Conservation (phyloP, 2,113 vertebrate species). For the Platichthys stellatus region DNA sequence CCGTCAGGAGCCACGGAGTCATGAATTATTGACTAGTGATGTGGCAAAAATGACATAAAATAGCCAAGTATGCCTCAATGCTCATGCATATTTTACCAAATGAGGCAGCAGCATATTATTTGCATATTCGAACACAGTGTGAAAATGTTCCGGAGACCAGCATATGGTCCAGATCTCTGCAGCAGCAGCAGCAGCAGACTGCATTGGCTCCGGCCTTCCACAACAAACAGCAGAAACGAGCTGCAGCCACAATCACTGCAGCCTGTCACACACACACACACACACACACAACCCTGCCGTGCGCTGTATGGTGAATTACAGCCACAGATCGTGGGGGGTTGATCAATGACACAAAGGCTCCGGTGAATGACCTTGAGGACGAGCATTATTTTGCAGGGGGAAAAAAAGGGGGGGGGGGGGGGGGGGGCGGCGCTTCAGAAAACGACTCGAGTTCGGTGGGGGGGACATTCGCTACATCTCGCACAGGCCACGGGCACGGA, state of each 20-base stretch:
- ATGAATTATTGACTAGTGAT: conserved; percentile 62
- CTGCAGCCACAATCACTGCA: conserved; percentile 33
- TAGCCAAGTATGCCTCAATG: conserved; percentile 46
- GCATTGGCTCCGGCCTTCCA: conserved; percentile 69
- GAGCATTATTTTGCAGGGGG: conserved; percentile 52
- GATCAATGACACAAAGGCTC: not conserved
- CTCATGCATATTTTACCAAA: conserved; percentile 43
- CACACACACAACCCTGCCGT: not conserved
- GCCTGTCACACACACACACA: not conserved
- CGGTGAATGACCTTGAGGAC: conserved; percentile 84
- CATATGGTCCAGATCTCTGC: conserved; percentile 62
- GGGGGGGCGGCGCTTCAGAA: conserved; percentile 18
- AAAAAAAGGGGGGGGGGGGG: conserved; percentile 22
- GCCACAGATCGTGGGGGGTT: not conserved
- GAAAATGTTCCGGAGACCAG: conserved; percentile 27
- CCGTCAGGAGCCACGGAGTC: conserved; percentile 19
- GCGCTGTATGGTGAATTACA: conserved; percentile 20
- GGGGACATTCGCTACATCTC: conserved; percentile 3
- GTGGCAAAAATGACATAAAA: conserved; percentile 41
- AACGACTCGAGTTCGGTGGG: conserved; percentile 3
- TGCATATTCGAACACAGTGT: conserved; percentile 1
- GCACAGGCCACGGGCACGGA: conserved; percentile 32
- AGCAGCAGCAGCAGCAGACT: conserved; percentile 53
- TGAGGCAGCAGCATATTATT: conserved; percentile 19
- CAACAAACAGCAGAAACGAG: conserved; percentile 55